Percentiles rank a stretch among this genome's conserved stretches.
These are phyloP conservation scores for Chloromyia formosa DNA, from an alignment of 2,888 invertebrate species.

Conservation along the genomic window DNA sequence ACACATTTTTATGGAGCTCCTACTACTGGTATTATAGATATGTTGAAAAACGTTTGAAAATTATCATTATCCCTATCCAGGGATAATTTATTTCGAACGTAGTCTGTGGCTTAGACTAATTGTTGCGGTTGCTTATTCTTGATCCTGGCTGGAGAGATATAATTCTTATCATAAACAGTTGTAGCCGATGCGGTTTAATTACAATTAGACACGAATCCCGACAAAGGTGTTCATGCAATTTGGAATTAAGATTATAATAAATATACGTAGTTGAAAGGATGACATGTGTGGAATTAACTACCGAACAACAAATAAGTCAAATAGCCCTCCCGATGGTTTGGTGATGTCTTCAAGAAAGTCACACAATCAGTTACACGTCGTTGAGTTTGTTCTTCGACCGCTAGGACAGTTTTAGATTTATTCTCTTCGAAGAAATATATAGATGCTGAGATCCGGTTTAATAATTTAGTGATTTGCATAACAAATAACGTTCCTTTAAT, in stretches of 20 bases:
- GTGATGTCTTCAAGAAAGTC: neutral
- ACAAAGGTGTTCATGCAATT: constrained; percentile 42
- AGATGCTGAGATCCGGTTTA: too few relatives aligned
- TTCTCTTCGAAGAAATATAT: too few relatives aligned
- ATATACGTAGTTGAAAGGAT: constrained; percentile 28
- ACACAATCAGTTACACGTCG: constrained; percentile 38
- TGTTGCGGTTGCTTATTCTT: constrained; percentile 25
- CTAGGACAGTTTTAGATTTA: too few relatives aligned
- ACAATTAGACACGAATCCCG: constrained; percentile 35
- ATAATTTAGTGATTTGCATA: too few relatives aligned
- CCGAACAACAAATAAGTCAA: neutral
- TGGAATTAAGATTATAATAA: constrained; percentile 5
- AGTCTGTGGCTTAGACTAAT: constrained; percentile 20
- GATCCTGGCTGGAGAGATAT: constrained; percentile 15
- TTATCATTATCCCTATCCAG: neutral
- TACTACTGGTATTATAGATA: neutral
- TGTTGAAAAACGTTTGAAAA: neutral
- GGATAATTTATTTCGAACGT: constrained; percentile 29
- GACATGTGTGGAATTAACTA: constrained; percentile 38
- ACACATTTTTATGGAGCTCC: constrained; percentile 3
- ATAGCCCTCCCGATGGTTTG: too few relatives aligned
- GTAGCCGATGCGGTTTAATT: constrained; percentile 40
- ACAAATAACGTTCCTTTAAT: too few relatives aligned
- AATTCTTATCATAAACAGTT: constrained; percentile 37
- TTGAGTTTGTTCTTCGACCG: constrained; percentile 26